Evolutionary conservation across 1,140 invertebrate genomes (phyloP).

Genomic region (Trialeurodes vaporariorum): DNA sequence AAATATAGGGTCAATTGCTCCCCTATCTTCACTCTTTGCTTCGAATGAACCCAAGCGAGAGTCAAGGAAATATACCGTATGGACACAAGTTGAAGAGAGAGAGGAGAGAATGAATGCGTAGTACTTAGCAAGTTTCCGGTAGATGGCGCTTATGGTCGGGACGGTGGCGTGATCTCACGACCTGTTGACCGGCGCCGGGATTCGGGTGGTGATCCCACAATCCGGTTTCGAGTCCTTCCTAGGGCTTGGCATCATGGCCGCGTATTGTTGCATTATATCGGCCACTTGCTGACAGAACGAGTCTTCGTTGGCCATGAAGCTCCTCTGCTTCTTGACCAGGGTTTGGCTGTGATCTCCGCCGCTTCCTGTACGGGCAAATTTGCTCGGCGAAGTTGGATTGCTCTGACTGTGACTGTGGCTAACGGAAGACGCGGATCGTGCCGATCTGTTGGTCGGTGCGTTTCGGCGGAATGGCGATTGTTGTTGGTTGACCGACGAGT

Average conservation of each 20-base stretch:
- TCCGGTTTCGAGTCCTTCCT: slow-evolving; percentile 43
- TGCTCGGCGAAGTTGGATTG: slow-evolving; percentile 23
- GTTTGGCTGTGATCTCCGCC: slow-evolving; percentile 38
- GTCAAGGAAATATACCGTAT: too few species aligned
- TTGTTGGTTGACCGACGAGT: slow-evolving; percentile 26
- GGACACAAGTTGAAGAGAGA: too few species aligned
- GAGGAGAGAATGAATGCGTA: neutral
- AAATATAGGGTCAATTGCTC: too few species aligned
- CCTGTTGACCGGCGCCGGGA: slow-evolving; percentile 42
- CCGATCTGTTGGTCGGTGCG: slow-evolving; percentile 17
- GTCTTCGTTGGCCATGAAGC: slow-evolving; percentile 46
- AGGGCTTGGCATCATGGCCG: slow-evolving; percentile 33
- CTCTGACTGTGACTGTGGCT: slow-evolving; percentile 21
- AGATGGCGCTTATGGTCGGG: neutral
- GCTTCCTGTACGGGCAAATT: slow-evolving; percentile 55
- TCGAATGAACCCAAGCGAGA: too few species aligned
- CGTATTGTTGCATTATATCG: slow-evolving; percentile 35
- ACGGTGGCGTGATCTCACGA: slow-evolving; percentile 2
- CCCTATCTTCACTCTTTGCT: too few species aligned
- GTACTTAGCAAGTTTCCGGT: neutral
- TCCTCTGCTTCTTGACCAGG: slow-evolving; percentile 36
- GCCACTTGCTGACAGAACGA: slow-evolving; percentile 47
- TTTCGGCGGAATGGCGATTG: slow-evolving; percentile 21
- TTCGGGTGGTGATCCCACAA: slow-evolving; percentile 37
- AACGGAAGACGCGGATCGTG: slow-evolving; percentile 21